These are phyloP conservation scores for Hydrozoanthus tunicans DNA, from an alignment of 64 coral and sea anemone genomes.

Conservation along the genomic window DNA sequence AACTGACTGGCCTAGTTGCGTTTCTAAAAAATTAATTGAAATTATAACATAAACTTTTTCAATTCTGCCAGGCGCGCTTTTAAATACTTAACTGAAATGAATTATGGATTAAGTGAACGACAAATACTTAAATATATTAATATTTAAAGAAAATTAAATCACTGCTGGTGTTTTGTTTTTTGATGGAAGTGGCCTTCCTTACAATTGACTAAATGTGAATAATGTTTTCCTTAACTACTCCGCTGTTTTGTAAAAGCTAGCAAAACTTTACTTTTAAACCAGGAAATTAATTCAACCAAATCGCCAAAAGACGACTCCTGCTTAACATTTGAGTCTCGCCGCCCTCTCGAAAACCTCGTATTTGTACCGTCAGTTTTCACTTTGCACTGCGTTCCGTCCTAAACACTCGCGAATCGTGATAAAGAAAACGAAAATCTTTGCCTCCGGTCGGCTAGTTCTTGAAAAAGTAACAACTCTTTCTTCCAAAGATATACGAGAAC, in stretches of 20 bases:
- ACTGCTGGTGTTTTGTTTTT: constrained; percentile 8
- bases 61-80: not conserved
- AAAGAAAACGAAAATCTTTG: not conserved
- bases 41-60: not conserved
- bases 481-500: constrained; percentile 37
- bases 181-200: not conserved
- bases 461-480: constrained; percentile 8
- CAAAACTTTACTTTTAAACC: not conserved
- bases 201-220: not conserved
- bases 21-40: no score
- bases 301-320: no score
- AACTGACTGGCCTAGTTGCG: no score
- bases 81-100: constrained; percentile 36
- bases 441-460: not conserved
- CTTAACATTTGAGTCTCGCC: not conserved
- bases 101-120: constrained; percentile 29
- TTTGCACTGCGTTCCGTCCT: not conserved
- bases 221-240: not conserved
- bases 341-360: not conserved
- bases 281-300: not conserved
- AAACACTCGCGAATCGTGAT: not conserved
- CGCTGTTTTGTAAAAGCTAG: not conserved
- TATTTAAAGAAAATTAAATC: constrained; percentile 58
- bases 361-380: not conserved
- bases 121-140: constrained; percentile 50